A percentile compares a stretch with the other conserved stretches of the same genome.
phyloP scores from a whole-genome alignment of 2,888 invertebrate genomes.

The Euphydryas editha region DNA sequence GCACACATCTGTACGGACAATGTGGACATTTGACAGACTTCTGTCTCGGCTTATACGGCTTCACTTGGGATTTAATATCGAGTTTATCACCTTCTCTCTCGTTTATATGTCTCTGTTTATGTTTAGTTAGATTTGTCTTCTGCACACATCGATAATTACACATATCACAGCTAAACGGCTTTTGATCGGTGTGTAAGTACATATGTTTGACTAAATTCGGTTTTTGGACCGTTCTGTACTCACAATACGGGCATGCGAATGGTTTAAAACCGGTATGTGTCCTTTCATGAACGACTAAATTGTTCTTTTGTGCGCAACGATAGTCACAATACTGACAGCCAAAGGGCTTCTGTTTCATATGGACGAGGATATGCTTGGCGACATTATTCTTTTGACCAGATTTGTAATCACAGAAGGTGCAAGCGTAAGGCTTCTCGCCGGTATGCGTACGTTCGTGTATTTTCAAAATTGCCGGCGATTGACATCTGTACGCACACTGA shows the following conservation, averaged over 20 bases:
- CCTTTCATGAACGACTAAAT: conserved; percentile 76
- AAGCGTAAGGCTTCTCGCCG: conserved; percentile 77
- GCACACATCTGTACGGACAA: conserved; percentile 74
- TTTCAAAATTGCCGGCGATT: conserved; percentile 78
- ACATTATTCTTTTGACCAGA: conserved; percentile 81
- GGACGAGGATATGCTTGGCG: conserved; percentile 78
- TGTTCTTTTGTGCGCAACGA: conserved; percentile 78
- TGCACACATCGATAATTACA: conserved; percentile 79
- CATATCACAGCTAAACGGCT: conserved; percentile 77
- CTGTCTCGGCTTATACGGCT: conserved; percentile 72
- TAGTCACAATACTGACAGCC: conserved; percentile 80
- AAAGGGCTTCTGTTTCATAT: conserved; percentile 81
- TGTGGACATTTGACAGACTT: conserved; percentile 73
- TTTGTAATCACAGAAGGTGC: conserved; percentile 78
- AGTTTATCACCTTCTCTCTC: conserved; percentile 66
- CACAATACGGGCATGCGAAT: conserved; percentile 77
- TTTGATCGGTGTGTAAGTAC: conserved; percentile 79
- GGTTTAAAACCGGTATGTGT: conserved; percentile 81
- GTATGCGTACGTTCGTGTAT: conserved; percentile 79
- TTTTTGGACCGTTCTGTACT: conserved; percentile 78
- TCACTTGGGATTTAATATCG: conserved; percentile 60
- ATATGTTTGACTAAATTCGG: conserved; percentile 80
- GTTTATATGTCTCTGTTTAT: conserved; percentile 74
- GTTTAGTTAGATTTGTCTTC: conserved; percentile 78
- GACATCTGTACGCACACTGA: conserved; percentile 76